phyloP scores from a whole-genome alignment of 2,888 invertebrate genomes.

The Pyrrhia umbra region DNA sequence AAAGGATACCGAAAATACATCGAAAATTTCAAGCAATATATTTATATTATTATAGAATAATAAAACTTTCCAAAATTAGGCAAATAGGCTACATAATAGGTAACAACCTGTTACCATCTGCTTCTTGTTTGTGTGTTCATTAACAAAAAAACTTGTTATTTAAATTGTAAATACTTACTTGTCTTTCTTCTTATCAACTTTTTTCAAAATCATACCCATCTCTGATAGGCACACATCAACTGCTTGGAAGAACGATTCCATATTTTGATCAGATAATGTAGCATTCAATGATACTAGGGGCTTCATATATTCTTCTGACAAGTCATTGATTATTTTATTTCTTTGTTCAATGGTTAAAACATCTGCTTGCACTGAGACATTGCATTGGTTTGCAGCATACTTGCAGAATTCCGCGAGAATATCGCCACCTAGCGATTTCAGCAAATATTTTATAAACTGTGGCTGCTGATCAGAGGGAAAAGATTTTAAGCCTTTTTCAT shows the following conservation, averaged over 20 bases:
- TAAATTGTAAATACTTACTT: constrained; percentile 77
- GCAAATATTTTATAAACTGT: constrained; percentile 94
- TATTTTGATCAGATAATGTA: constrained; percentile 91
- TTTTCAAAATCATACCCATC: constrained; percentile 95
- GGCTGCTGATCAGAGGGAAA: constrained; percentile 91
- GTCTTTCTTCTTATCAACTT: constrained; percentile 97
- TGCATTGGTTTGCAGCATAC: constrained; percentile 94
- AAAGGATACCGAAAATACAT: no score
- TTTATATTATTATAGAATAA: no score
- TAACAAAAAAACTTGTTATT: background rate
- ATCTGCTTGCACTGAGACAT: constrained; percentile 91
- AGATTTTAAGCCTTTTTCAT: constrained; percentile 94
- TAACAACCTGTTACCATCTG: no score
- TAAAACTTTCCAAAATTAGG: no score
- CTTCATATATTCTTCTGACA: constrained; percentile 92
- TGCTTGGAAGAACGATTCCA: constrained; percentile 95
- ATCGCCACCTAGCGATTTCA: constrained; percentile 96
- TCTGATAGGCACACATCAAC: constrained; percentile 93
- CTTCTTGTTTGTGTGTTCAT: no score
- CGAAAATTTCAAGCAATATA: no score
- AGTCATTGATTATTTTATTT: constrained; percentile 92
- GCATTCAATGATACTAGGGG: constrained; percentile 92
- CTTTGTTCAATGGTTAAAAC: constrained; percentile 92
- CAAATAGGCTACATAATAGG: no score
- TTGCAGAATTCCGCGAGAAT: constrained; percentile 94